Evolutionary conservation across 2,113 vertebrate species (phyloP).

Genomic region (Cephalopholis sonnerati): DNA sequence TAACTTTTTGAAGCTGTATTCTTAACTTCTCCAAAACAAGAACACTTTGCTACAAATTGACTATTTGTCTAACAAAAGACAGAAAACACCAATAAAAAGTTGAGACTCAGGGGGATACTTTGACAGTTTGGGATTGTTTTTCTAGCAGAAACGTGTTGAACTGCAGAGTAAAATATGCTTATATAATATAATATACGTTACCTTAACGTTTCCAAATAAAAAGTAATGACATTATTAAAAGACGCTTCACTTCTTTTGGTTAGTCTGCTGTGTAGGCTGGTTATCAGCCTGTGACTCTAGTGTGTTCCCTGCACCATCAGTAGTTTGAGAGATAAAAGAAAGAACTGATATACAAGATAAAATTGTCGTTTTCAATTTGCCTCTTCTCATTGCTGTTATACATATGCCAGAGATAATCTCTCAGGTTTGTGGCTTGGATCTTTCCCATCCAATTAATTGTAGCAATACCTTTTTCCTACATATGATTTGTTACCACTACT

Average conservation of each 20-base stretch:
- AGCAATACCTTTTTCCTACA: too few relatives aligned
- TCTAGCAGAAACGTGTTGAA: constrained; percentile 5
- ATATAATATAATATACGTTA: too few relatives aligned
- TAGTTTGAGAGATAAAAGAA: too few relatives aligned
- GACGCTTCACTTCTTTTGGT: accelerated
- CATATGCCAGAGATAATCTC: too few relatives aligned
- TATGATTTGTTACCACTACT: too few relatives aligned
- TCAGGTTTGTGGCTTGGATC: too few relatives aligned
- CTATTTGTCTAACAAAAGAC: constrained; percentile 37
- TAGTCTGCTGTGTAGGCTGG: neutral
- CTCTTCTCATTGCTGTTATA: too few relatives aligned
- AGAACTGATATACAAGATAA: too few relatives aligned
- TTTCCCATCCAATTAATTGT: too few relatives aligned
- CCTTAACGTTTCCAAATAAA: neutral
- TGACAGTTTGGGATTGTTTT: neutral
- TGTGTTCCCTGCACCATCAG: too few relatives aligned
- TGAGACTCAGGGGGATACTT: neutral
- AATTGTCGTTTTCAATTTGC: too few relatives aligned
- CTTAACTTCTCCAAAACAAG: constrained; percentile 13
- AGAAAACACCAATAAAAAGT: constrained; percentile 5
- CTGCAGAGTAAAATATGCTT: neutral
- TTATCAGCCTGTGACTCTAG: neutral
- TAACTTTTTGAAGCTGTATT: neutral
- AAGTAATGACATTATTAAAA: neutral
- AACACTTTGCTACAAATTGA: constrained; percentile 9